phyloP scores from a whole-genome alignment of 2,113 vertebrate genomes.

The Dasyornis broadbenti region DNA sequence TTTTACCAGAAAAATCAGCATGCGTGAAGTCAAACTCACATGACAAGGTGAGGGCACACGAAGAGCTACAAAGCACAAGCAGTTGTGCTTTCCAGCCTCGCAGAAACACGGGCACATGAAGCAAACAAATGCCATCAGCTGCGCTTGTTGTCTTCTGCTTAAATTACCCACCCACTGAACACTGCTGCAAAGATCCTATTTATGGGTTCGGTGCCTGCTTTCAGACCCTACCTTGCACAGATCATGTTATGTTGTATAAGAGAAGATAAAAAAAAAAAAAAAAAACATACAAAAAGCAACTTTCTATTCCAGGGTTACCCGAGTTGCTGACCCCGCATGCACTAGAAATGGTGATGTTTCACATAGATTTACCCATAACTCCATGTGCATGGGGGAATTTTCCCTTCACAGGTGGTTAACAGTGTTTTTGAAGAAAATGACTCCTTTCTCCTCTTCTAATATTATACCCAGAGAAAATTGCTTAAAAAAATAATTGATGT shows the following conservation, averaged over 20 bases:
- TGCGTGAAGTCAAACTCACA: not conserved
- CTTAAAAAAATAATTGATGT: not conserved
- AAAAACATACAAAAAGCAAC: not conserved
- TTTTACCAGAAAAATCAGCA: not conserved
- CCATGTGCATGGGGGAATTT: not conserved
- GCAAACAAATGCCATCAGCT: not conserved
- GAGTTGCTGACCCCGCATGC: not conserved
- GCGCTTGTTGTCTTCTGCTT: not conserved
- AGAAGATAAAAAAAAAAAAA: not conserved
- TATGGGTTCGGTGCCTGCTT: conserved; percentile 11
- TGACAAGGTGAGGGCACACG: not conserved
- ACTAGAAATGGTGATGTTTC: too few species aligned
- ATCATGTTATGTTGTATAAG: not conserved
- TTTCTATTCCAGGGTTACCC: not conserved
- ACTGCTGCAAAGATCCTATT: not conserved
- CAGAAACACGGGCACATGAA: not conserved
- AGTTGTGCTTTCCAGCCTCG: not conserved
- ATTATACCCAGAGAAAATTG: not conserved
- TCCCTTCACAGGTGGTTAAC: not conserved
- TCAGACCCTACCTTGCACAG: not conserved
- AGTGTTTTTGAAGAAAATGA: not conserved
- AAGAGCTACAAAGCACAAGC: not conserved
- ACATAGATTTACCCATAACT: not conserved
- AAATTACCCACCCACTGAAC: conserved; percentile 7
- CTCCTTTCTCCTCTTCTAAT: not conserved